phyloP scores from a whole-genome alignment of 2,888 invertebrate species.

The Perizoma flavofasciatum region DNA sequence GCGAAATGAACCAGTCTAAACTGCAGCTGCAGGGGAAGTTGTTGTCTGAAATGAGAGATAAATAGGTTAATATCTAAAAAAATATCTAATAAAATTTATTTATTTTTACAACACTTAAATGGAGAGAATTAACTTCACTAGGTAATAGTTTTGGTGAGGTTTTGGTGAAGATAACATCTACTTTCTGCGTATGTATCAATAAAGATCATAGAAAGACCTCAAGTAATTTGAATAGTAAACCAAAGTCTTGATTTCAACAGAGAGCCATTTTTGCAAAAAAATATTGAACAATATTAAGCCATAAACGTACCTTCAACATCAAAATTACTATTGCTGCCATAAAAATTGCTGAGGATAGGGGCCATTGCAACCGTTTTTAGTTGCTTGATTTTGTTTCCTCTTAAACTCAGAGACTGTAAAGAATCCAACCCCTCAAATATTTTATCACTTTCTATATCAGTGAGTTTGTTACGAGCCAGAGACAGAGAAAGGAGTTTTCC shows the following conservation, averaged over 20 bases:
- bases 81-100: neutral
- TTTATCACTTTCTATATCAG: conserved; percentile 59
- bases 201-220: too few relatives aligned
- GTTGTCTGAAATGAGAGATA: conserved; percentile 64
- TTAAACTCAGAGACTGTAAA: conserved; percentile 60
- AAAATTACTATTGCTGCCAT: conserved; percentile 54
- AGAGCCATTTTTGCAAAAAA: too few relatives aligned
- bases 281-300: too few relatives aligned
- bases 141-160: too few relatives aligned
- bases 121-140: too few relatives aligned
- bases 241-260: too few relatives aligned
- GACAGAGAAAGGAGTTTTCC: conserved; percentile 58
- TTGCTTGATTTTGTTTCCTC: conserved; percentile 62
- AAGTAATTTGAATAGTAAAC: too few relatives aligned
- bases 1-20: conserved; percentile 66
- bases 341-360: conserved; percentile 67
- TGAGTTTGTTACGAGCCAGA: conserved; percentile 64
- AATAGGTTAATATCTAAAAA: conserved; percentile 1
- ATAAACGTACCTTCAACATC: conserved; percentile 66
- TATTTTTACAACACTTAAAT: too few relatives aligned
- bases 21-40: conserved; percentile 69
- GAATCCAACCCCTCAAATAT: conserved; percentile 60
- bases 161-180: too few relatives aligned
- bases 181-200: too few relatives aligned
- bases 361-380: conserved; percentile 61